Base-by-base conservation (phyloP, 2,113 vertebrate genomes). In the Bubo bubo region DNA sequence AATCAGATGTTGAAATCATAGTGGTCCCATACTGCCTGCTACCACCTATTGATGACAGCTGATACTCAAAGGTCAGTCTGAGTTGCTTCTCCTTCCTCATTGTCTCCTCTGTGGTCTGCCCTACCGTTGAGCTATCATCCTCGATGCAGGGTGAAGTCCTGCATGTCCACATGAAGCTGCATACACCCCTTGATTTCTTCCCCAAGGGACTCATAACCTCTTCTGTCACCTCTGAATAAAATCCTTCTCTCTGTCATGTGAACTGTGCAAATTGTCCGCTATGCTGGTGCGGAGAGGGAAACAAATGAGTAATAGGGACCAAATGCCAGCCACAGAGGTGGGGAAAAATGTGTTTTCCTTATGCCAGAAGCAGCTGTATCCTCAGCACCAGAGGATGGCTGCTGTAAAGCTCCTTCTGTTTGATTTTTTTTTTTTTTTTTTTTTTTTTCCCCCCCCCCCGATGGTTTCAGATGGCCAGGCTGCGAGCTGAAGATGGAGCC, bases 391-490 rank as follows among this genome's bases (percentile, higher is more conserved):
- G 30, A 53, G 30, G 47, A 7, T 7, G 9, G 10, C n/a, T 74
- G 39, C 55, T 58, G 66, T 23, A 47, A 47, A 63, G 43, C 21
- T 56, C 39, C 21, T 66, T 14, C 32, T 87, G 30, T 21, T 52
- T 23, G 41, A 24, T 52, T 73, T 79, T 52, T 14, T 26, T 43
- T 41, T 39, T 15, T 43, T 41, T 41, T 15, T 43, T 39, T 73
- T 79, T 52, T 14, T 26, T 43, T 41, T 41, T 15, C 35, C 35
- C 35, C 35, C 35, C 14, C 14, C 7, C 43, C 43, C 35, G 30
- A 0, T n/a, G 64, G 47, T 13, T 72, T 37, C 24, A 28, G 58
- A 2, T 2, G 34, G 32, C 8, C 5, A 0, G 1, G 3, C 66
- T 20, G 59, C 10, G 64, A 58, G 39, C 41, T 35, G 70, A 24